Evolutionary conservation across 2,888 invertebrate genomes (phyloP), one percentile per base, ranked within the genome.

Genomic region (Metellina segmentata): DNA sequence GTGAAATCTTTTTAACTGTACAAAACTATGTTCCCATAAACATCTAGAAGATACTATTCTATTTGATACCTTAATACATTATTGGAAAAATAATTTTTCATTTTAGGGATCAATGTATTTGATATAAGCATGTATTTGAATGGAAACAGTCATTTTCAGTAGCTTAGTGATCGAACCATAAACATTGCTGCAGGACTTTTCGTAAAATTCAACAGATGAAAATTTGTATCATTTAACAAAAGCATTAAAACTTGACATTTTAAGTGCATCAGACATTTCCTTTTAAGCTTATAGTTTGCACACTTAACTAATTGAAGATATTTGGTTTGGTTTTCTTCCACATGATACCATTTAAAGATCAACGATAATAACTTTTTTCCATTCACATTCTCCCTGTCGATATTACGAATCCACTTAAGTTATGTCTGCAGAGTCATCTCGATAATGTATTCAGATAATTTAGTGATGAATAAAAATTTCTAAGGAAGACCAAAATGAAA

Each of bases 141-240:
- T 34, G 34, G 34, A 34, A 34, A 34, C 4, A 34, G 34, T 34
- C 34, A 1, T 4, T 2, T 34, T 34, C 34, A 2, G 34, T 34
- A 2, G 4, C 34, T 34, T 34, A 34, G 34, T 34, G 1, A 2
- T 34, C 34, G 34, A 34, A 34, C 1, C 34, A 34, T 1, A 34
- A 34, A 34, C 34, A 34, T 34, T 34, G 34, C 34, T 34, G 34
- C 34, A 34, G 34, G 34, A 34, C 34, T 4, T 34, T 34, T 34
- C 34, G 34, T 34, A 34, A 34, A 34, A 34, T 1, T 34, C 34
- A 1, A 34, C 34, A 34, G 4, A 34, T 34, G 34, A 34, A 34
- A 34, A 34, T 34, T 1, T 34, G 34, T 34, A 34, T 34, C 75
- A 75, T 85, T 13, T 95, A 97, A 74, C 34, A 19, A 34, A 19